Base-by-base conservation (phyloP, 2,113 vertebrate genomes). In the Lathamus discolor region DNA sequence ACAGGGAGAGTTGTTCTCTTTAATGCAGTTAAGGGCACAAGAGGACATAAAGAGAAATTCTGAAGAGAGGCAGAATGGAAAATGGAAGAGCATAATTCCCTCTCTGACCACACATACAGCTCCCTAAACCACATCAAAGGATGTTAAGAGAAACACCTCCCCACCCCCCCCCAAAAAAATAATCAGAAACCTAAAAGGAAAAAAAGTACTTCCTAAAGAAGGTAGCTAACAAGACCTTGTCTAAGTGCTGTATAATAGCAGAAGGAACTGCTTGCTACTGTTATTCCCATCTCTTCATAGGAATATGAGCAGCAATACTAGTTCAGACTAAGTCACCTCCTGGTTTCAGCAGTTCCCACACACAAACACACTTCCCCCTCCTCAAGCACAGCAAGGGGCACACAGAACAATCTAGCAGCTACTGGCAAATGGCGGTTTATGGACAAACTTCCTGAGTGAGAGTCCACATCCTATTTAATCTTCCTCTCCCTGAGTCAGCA, bases 101-200 rank as follows among this genome's bases (percentile, higher is more conserved):
- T 35, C 77, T 75, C 80, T 82, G 73, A 95, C 80, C 76, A 90
- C 72, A 67, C 12, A 80, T 24, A 80, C 0, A 92, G 64, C 79
- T 93, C 79, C 68, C 83, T 63, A 75, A 83, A 78, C 83, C 48
- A 70, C 73, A 92, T 73, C 43, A 95, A 80, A 89, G 39, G 33
- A 35, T 16, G 13, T 39, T 66, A 80, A 33, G 48, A 83, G n/a
- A 7, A 64, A n/a, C 37, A 37, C 37, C 37, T 37, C 37, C 39
- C 39, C 39, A 37, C 37, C 11, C 39, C 39, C 39, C 39, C 39
- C 39, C 39, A 49, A 55, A 51, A 55, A 72, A 68, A 63, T 4
- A 51, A 22, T n/a, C 17, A 86, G 46, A 91, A 89, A 70, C 14
- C 31, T 41, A 14, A 48, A 74, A 62, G 6, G 10, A 28, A 14